Evolutionary conservation across 2,888 invertebrate genomes (phyloP), one percentile per base, ranked within the genome.

Genomic region (Platypus cylindrus): DNA sequence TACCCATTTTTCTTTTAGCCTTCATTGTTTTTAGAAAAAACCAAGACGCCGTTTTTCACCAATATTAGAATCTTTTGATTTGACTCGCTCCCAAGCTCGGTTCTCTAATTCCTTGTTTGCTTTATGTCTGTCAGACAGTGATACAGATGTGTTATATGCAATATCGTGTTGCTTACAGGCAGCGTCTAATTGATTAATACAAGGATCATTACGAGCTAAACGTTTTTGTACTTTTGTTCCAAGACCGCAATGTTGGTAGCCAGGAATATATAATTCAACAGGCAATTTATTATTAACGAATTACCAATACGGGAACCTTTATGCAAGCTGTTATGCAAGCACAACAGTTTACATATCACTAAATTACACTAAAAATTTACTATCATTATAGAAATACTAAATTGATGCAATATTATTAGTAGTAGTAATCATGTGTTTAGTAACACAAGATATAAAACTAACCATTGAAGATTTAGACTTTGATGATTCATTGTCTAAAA

Each of bases 91-190:
- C 49, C 42, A 48, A 15, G 54, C 58, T 45, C 45, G 45, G 28
- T 54, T 47, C 11, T 48, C 45, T 7, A 60, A 40, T 17, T 45
- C 18, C 36, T 47, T 39, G 46, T 63, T 59, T 2, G 59, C 60
- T 32, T 44, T 40, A 40, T 58, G 50, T 27, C 57, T 45, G 27
- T 43, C 35, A 11, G 30, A 14, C 33, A 49, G 33, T 39, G 44
- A 39, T 16, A 37, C 38, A 29, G 35, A 14, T 20, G 43, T 20
- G 3, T 37, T 40, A 38, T 58, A 56, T 3, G 50, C 49, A 25
- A 55, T 55, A 43, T 56, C 56, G 44, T 54, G 56, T 11, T 49
- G 36, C 34, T 51, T 36, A 38, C 52, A 53, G 36, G 52, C 52
- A 12, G 31, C 36, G 44, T 58, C 58, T 17, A 57, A 39, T 3